Evolutionary conservation across 2,888 invertebrate genomes (phyloP).

Genomic region (Chalcosyrphus nemorum): DNA sequence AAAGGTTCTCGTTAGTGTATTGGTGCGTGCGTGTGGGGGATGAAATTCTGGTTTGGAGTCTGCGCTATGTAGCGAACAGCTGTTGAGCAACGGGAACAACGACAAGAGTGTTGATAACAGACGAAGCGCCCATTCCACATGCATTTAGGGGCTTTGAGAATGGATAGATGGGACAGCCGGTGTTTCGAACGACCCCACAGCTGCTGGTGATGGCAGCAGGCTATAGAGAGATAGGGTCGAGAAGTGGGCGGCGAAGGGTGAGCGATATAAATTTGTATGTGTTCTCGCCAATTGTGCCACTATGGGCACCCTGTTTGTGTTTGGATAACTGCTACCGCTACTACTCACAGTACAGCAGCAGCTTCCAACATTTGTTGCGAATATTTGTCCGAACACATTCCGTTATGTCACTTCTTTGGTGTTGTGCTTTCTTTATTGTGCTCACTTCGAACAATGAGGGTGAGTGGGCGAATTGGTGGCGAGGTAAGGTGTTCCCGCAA

Average conservation of each 20-base stretch:
- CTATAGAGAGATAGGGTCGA: slow-evolving; percentile 25
- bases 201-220: slow-evolving; percentile 68
- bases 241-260: background rate
- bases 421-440: slow-evolving; percentile 7
- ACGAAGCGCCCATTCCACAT: slow-evolving; percentile 35
- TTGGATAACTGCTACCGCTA: slow-evolving; percentile 53
- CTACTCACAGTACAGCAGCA: slow-evolving; percentile 4
- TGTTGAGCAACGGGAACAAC: slow-evolving; percentile 58
- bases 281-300: slow-evolving; percentile 28
- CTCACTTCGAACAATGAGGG: background rate
- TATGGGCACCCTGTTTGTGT: slow-evolving; percentile 64
- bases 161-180: slow-evolving; percentile 67
- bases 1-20: background rate
- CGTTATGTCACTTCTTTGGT: slow-evolving; percentile 33
- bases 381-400: slow-evolving; percentile 59
- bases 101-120: slow-evolving; percentile 56
- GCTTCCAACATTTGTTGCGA: slow-evolving; percentile 62
- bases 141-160: slow-evolving; percentile 4
- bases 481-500: background rate
- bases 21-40: slow-evolving; percentile 28
- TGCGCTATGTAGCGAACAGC: slow-evolving; percentile 64
- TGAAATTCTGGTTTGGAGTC: slow-evolving; percentile 51
- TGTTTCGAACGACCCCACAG: slow-evolving; percentile 62
- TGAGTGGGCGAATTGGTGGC: background rate
- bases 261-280: background rate